Evolutionary conservation across 2,888 invertebrate species (phyloP).

Genomic region (Eledona agricola): DNA sequence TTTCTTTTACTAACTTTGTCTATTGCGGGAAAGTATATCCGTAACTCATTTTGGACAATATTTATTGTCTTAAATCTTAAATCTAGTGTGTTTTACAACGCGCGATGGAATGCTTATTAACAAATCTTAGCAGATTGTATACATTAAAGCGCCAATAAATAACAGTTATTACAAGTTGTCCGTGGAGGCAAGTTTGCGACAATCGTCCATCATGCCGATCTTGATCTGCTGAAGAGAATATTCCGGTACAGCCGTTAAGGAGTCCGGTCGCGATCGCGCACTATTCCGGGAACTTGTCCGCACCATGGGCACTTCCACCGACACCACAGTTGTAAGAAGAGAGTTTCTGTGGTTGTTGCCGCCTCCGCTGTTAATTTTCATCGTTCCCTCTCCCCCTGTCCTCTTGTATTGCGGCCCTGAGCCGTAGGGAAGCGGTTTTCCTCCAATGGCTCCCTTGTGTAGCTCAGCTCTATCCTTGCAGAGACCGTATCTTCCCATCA

Average conservation of each 20-base stretch:
- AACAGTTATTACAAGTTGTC: conserved; percentile 55
- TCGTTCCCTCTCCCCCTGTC: conserved; percentile 42
- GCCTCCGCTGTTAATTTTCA: conserved; percentile 49
- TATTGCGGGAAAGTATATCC: too few species aligned
- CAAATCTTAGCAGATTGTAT: too few species aligned
- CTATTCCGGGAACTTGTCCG: conserved; percentile 53
- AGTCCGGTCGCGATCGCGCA: conserved; percentile 50
- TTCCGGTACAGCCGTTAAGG: conserved; percentile 52
- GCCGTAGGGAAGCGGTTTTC: conserved; percentile 59
- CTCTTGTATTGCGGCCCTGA: conserved; percentile 56
- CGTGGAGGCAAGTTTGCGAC: conserved; percentile 48
- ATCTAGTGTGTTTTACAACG: too few species aligned
- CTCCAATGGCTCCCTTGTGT: conserved; percentile 63
- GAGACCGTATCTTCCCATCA: conserved; percentile 64
- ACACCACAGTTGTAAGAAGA: conserved; percentile 59
- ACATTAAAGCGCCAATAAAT: too few species aligned
- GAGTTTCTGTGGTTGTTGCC: conserved; percentile 56
- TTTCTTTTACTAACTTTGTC: too few species aligned
- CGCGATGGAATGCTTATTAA: too few species aligned
- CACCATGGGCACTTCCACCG: conserved; percentile 57
- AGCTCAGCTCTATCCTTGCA: conserved; percentile 61
- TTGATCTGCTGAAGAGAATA: conserved; percentile 49
- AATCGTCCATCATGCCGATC: conserved; percentile 48
- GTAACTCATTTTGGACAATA: too few species aligned
- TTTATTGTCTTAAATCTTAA: too few species aligned